Evolutionary conservation across 2,113 vertebrate genomes (phyloP).

Genomic region (Aegithalos caudatus): DNA sequence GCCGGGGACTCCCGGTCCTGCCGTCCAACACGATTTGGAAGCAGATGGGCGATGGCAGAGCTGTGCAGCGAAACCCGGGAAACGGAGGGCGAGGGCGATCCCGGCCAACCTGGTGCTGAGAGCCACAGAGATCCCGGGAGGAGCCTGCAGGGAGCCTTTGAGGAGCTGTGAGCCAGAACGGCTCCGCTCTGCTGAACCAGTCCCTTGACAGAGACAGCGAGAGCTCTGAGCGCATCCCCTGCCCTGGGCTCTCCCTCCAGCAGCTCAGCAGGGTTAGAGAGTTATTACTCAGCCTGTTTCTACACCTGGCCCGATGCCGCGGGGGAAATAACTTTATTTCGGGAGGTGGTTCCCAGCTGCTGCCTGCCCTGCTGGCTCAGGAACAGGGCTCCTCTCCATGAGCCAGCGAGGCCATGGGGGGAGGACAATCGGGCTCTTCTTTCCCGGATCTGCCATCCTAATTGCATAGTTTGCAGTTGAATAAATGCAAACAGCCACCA

Average conservation of each 20-base stretch:
- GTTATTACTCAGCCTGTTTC: background rate
- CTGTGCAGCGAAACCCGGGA: background rate
- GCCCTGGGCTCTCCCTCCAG: background rate
- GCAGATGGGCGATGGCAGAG: background rate
- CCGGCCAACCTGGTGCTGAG: background rate
- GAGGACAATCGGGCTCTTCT: background rate
- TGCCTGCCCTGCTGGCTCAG: background rate
- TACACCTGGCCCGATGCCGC: background rate
- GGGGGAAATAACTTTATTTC: background rate
- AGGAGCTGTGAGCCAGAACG: background rate
- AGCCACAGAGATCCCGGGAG: fast-evolving
- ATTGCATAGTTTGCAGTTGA: conserved; percentile 29
- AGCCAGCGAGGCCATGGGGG: background rate
- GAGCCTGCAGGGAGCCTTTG: background rate
- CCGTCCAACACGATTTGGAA: fast-evolving
- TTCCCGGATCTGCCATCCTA: background rate
- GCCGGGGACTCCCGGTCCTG: fast-evolving
- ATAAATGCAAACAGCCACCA: conserved; percentile 7
- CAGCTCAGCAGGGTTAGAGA: background rate
- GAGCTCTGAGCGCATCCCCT: background rate
- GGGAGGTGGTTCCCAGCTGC: background rate
- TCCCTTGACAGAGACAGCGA: background rate
- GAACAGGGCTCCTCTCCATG: background rate
- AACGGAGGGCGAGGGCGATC: background rate
- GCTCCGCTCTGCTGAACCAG: background rate